A percentile compares a stretch with the other conserved stretches of the same genome.
Evolutionary conservation across 2,113 vertebrate genomes (phyloP).

Genomic region (Catagonus wagneri): DNA sequence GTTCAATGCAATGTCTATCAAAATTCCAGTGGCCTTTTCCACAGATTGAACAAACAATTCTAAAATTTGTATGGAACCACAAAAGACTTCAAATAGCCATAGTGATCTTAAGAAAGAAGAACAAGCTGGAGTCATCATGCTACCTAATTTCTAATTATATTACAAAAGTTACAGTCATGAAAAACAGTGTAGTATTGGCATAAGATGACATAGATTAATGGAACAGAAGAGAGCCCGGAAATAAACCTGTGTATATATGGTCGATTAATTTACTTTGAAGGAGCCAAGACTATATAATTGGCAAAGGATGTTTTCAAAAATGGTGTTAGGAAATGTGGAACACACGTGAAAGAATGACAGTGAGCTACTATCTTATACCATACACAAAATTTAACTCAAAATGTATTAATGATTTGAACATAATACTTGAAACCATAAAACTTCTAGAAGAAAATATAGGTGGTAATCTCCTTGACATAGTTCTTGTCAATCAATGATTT

Average conservation of each 20-base stretch:
- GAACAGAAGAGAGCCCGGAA: background rate
- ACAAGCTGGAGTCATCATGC: background rate
- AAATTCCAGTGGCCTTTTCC: background rate
- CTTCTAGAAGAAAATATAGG: background rate
- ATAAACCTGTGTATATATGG: background rate
- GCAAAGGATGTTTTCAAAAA: background rate
- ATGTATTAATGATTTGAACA: background rate
- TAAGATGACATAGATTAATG: background rate
- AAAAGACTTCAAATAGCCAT: background rate
- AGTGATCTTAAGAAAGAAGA: background rate
- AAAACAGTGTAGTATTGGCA: background rate
- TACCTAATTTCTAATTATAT: background rate
- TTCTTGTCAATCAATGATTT: background rate
- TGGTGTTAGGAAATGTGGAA: background rate
- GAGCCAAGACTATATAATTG: background rate
- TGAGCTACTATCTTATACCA: background rate
- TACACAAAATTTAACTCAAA: background rate
- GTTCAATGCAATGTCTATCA: background rate
- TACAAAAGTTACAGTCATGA: background rate
- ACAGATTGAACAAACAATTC: background rate
- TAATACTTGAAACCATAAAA: background rate
- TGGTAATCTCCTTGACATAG: background rate
- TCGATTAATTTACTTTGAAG: background rate
- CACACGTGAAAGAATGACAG: background rate
- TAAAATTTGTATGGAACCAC: background rate